Base-by-base conservation (phyloP, 2,888 invertebrate genomes). In the Callyntrura sp. region DNA sequence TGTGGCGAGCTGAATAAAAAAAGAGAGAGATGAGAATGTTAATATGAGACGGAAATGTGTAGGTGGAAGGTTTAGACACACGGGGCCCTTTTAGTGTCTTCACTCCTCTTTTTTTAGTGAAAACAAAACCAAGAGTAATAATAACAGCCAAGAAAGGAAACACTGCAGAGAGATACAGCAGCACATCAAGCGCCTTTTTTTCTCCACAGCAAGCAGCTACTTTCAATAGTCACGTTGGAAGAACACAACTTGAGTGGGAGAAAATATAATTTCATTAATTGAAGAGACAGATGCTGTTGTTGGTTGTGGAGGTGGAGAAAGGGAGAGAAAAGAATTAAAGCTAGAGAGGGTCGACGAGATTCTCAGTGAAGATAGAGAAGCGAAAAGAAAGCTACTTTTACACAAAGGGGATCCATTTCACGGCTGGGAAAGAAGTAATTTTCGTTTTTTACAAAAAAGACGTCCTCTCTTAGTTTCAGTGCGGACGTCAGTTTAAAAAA, bases 221-320 rank as follows among this genome's bases (percentile, higher is more conserved):
- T 45, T 43, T n/a, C n/a, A n/a, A 28, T 14, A 28, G 28, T 68
- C 68, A n/a, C 68, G 68, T 35, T n/a, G 43, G 68, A n/a, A 68
- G 43, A 1, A 43, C 43, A n/a, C n/a, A n/a, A n/a, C n/a, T 6
- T 3, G 35, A 14, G 43, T 5, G n/a, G 11, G 0, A 45, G 20
- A 45, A 73, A 73, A 73, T 45, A 73, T 73, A 73, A 73, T 73
- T 73, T 73, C 43, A 73, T 73, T 73, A 73, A 73, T 73, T 73
- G 73, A 73, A 73, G 73, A 73, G 45, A 45, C 17, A 12, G 43
- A 45, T 73, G 73, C 17, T 43, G n/a, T 9, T 9, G 55, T 55
- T 55, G 55, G 3, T 35, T 8, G 60, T 68, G n/a, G 11, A 20
- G 17, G 8, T 68, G 35, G 20, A 73, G 45, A n/a, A n/a, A n/a